Conservation (phyloP, 2,113 vertebrate genomes). For the Caranx melampygus region DNA sequence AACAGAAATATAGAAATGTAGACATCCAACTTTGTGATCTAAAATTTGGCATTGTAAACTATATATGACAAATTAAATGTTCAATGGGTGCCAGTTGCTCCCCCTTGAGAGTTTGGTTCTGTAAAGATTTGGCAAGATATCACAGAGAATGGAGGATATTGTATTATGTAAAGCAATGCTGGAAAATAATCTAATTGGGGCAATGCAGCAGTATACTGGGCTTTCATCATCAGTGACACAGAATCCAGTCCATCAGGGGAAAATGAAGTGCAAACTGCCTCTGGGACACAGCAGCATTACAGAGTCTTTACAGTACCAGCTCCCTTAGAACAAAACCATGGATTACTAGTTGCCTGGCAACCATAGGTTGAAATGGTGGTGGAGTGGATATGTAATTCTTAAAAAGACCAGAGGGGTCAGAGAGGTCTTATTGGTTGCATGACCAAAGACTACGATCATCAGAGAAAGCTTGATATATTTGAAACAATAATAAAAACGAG, state of each 20-base stretch:
- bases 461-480: background rate
- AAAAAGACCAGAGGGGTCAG: slow-evolving; percentile 22
- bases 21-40: slow-evolving; percentile 9
- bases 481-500: slow-evolving; percentile 9
- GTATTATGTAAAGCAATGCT: slow-evolving; percentile 66
- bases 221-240: slow-evolving; percentile 67
- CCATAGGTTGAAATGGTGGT: slow-evolving; percentile 17
- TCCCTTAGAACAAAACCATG: slow-evolving; percentile 35
- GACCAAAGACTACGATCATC: background rate
- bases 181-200: slow-evolving; percentile 71
- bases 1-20: slow-evolving; percentile 18
- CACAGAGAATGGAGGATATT: slow-evolving; percentile 66
- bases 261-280: slow-evolving; percentile 58
- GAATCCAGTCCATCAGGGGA: slow-evolving; percentile 49
- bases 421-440: background rate
- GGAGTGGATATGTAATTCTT: slow-evolving; percentile 10
- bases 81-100: slow-evolving; percentile 34
- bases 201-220: slow-evolving; percentile 63
- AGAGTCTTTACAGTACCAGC: slow-evolving; percentile 20
- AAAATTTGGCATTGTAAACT: slow-evolving; percentile 27
- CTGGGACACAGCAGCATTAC: slow-evolving; percentile 39
- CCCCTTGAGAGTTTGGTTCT: slow-evolving; percentile 45
- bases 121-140: slow-evolving; percentile 70
- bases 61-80: slow-evolving; percentile 49
- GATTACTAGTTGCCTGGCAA: slow-evolving; percentile 71